A percentile compares a stretch with the other conserved stretches of the same genome.
Evolutionary conservation across 2,113 vertebrate genomes (phyloP).

Genomic region (Orthonyx spaldingii): DNA sequence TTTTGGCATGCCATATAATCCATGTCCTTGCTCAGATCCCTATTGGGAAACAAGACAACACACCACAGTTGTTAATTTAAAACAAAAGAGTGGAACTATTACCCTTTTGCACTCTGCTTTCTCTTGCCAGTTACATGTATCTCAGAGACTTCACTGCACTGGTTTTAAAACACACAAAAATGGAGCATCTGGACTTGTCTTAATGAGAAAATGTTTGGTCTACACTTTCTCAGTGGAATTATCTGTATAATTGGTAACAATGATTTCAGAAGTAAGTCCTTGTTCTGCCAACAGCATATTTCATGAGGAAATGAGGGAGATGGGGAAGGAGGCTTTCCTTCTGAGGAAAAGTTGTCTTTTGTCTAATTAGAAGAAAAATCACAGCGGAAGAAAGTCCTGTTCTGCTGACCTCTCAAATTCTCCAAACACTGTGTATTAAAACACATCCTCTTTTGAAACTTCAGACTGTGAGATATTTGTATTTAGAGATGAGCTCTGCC

Average conservation of each 20-base stretch:
- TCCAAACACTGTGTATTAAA: background rate
- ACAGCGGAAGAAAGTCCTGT: background rate
- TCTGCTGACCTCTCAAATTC: constrained; percentile 4
- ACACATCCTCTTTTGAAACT: background rate
- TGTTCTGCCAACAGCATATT: constrained; percentile 47
- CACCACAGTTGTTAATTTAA: constrained; percentile 20
- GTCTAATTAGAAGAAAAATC: constrained; percentile 56
- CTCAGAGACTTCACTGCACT: constrained; percentile 20
- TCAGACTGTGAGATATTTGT: background rate
- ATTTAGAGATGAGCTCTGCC: constrained; percentile 11
- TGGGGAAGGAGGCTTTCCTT: constrained; percentile 13
- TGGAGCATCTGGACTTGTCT: constrained; percentile 55
- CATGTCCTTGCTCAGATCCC: background rate
- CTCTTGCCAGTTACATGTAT: constrained; percentile 17
- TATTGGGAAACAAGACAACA: background rate
- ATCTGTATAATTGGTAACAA: constrained; percentile 56
- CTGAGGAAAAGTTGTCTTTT: constrained; percentile 32
- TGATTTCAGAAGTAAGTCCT: constrained; percentile 37
- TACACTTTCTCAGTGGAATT: constrained; percentile 49
- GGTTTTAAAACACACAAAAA: constrained; percentile 53
- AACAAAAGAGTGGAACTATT: background rate
- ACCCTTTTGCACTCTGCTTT: constrained; percentile 7
- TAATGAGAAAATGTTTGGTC: constrained; percentile 67
- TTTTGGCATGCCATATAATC: background rate
- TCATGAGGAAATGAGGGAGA: constrained; percentile 21